A percentile compares a stretch with the other conserved stretches of the same genome.
These are phyloP conservation scores for Mongoloraphidia duomilia DNA, from an alignment of 2,888 invertebrate genomes.

Conservation along the genomic window DNA sequence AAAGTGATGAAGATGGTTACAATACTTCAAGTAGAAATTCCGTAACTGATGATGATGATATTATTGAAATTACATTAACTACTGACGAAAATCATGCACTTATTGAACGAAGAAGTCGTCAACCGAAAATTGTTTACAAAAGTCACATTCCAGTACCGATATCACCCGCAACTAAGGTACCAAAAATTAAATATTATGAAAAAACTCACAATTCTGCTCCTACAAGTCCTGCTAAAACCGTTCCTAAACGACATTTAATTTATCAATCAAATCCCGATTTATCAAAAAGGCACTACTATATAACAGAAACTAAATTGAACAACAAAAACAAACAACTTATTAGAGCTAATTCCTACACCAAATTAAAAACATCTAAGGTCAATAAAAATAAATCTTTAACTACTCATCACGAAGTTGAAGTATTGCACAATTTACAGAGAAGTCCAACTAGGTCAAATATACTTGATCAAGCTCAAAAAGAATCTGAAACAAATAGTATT, in stretches of 20 bases:
- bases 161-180: slow-evolving; percentile 28
- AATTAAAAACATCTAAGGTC: slow-evolving; percentile 23
- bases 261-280: slow-evolving; percentile 26
- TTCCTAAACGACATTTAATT: slow-evolving; percentile 19
- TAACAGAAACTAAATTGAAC: slow-evolving; percentile 4
- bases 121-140: slow-evolving; percentile 8
- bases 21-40: slow-evolving; percentile 18
- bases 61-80: slow-evolving; percentile 18
- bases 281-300: slow-evolving; percentile 9
- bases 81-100: slow-evolving; percentile 16
- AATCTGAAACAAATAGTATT: too few relatives aligned
- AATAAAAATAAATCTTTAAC: slow-evolving; percentile 29
- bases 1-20: slow-evolving; percentile 38
- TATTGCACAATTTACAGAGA: slow-evolving; percentile 50
- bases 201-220: slow-evolving; percentile 16
- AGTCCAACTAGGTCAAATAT: too few relatives aligned
- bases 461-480: too few relatives aligned
- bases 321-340: neutral
- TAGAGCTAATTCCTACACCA: neutral
- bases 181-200: slow-evolving; percentile 10
- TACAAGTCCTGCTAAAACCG: slow-evolving; percentile 28
- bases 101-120: neutral
- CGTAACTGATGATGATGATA: slow-evolving; percentile 14
- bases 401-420: slow-evolving; percentile 47
- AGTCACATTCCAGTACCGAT: slow-evolving; percentile 35